Base-by-base conservation (phyloP, 2,113 vertebrate genomes). In the Jaculus jaculus region DNA sequence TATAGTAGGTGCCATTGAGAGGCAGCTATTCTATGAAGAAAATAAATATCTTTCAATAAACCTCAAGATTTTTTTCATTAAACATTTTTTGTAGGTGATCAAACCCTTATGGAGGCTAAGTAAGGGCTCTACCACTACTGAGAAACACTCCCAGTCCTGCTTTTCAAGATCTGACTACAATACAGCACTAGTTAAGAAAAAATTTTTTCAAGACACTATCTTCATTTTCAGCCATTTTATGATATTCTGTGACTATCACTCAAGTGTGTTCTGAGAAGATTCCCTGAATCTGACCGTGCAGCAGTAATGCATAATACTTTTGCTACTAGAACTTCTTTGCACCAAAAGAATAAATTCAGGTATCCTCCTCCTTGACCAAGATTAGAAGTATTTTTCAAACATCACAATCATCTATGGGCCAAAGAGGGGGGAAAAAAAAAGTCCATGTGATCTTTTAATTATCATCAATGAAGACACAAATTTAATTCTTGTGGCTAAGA, bases 41-140 rank as follows among this genome's bases (percentile, higher is more conserved):
- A 94, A 78, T 12, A 74, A 42, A 2, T 58, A 58, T n/a, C 87
- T 93, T 93, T 81, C 73, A 91, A 87, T 83, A 47, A 79, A 88
- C 69, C 9, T 61, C 9, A 7, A 26, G 26, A 10, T 26, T 10
- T 65, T 23, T 65, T 65, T 60, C 13, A 60, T 60, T 60, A 60
- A 60, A 60, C 7, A 60, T 10, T 10, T 65, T 65, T 65, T n/a
- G 13, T 3, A n/a, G 68, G 68, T 15, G 68, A 16, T n/a, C 12
- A 2, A 69, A 69, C 68, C 69, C 69, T 21, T 72, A 34, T 72
- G 69, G 7, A 37, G 34, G 69, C n/a, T 71, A 34, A n/a, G n/a
- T 32, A 37, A 34, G 18, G 17, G 18, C 13, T 72, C 69, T 23
- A 72, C 7, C 34, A 72, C 7, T 9, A 54, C n/a, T 18, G 30